Evolutionary conservation across 2,888 invertebrate genomes (phyloP), one percentile per base, ranked within the genome.

Genomic region (Mimas tiliae): DNA sequence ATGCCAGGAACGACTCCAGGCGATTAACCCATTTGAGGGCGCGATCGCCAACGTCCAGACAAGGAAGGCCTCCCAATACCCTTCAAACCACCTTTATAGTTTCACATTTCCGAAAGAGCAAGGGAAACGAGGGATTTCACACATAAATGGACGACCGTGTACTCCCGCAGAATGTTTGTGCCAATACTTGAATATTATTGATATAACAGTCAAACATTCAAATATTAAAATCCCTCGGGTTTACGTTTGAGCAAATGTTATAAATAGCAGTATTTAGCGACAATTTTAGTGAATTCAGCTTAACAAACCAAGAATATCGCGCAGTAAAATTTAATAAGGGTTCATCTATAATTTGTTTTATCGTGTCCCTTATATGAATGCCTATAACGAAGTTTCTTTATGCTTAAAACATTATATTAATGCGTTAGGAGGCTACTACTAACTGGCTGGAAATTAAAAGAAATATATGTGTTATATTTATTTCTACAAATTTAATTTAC

Each of bases 1-100:
- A 89, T 88, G 91, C 82, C 82, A 82, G 81, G 81, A 79, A 82
- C 84, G 86, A 87, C 87, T 89, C 79, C 86, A 76, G 84, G 80
- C 90, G 90, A 93, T 93, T 92, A 93, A 93, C 90, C 90, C 90
- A 90, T 91, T 91, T 90, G 84, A 85, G 83, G 83, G 79, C 80
- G 76, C 71, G 72, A 72, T 76, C 70, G 69, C 66, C 69, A 69
- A 75, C 77, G 69, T 76, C 85, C 84, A 84, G 69, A 62, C 33
- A 70, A 76, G 62, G 65, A 67, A 73, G 87, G 82, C 64, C 86
- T 75, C 70, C 67, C 72, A 78, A 80, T 75, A 77, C 73, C 73
- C 71, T 71, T 70, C 67, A 69, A 71, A 70, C 68, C 67, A 72
- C 70, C 74, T 70, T 70, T 67, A 52, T 66, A 64, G 67, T 68